Percentiles rank a stretch among this genome's conserved stretches.
Evolutionary conservation across 23 tunicate species (phyloP).

Genomic region (Ciona savignyi): DNA sequence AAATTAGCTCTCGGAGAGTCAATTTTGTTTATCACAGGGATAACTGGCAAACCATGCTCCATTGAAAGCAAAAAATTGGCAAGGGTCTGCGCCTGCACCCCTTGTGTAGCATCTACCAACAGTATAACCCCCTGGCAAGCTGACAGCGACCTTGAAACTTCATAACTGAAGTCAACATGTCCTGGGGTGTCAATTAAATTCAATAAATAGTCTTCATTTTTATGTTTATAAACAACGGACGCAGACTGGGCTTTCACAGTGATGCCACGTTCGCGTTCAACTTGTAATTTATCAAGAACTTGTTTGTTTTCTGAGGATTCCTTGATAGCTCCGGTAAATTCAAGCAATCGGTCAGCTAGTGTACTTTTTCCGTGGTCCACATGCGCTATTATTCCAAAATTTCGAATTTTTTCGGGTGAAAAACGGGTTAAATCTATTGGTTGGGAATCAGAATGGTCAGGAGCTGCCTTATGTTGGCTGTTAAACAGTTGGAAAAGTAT

Average conservation of each 20-base stretch:
- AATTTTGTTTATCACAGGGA: constrained; percentile 85
- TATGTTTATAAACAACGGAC: constrained; percentile 40
- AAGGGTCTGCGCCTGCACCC: constrained; percentile 92
- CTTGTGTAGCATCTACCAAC: constrained; percentile 96
- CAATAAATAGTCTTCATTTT: constrained; percentile 49
- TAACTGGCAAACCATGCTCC: constrained; percentile 66
- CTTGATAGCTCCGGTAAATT: constrained; percentile 60
- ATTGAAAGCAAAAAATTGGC: constrained; percentile 81
- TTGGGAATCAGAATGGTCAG: not conserved
- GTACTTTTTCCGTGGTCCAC: constrained; percentile 98
- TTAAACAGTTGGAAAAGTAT: too few species aligned
- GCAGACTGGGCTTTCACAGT: constrained; percentile 96
- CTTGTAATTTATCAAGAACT: constrained; percentile 74
- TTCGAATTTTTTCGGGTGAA: constrained; percentile 74
- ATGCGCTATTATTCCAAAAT: constrained; percentile 93
- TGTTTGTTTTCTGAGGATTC: constrained; percentile 56
- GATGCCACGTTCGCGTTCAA: constrained; percentile 88
- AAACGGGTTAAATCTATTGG: not conserved
- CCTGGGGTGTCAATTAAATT: constrained; percentile 98
- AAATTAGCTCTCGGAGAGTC: constrained; percentile 73
- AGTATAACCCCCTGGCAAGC: constrained; percentile 98
- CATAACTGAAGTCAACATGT: constrained; percentile 92
- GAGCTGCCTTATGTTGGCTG: too few species aligned
- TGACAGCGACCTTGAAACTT: constrained; percentile 77
- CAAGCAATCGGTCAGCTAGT: constrained; percentile 80